Evolutionary conservation across 1,140 invertebrate genomes (phyloP).

Genomic region (Drosophila nebulosa): DNA sequence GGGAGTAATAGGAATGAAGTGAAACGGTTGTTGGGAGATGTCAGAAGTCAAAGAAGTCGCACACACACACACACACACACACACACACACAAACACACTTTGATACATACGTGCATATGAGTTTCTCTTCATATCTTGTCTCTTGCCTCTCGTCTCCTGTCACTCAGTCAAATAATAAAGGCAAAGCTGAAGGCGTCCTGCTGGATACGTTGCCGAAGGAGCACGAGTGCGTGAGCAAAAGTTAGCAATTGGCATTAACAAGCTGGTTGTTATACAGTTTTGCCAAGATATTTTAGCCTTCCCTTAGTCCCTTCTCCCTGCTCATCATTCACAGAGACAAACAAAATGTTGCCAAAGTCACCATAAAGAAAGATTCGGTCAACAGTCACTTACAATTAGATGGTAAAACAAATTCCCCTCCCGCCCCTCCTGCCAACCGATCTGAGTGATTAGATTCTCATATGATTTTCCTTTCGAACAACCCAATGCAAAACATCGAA

Average conservation of each 20-base stretch:
- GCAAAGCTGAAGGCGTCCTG: neutral
- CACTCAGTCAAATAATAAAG: conserved; percentile 62
- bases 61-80: conserved; percentile 36
- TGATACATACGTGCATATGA: conserved; percentile 29
- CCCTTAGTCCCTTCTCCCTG: neutral
- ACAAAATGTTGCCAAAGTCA: too few species aligned
- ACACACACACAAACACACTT: neutral
- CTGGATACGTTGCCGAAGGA: neutral
- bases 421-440: too few species aligned
- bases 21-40: neutral
- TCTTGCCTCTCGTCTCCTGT: conserved; percentile 19
- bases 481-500: too few species aligned
- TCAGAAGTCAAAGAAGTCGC: conserved; percentile 39
- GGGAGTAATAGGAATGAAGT: conserved; percentile 2
- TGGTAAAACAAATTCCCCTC: too few species aligned
- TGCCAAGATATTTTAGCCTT: neutral
- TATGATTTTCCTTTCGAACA: too few species aligned
- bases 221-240: conserved; percentile 13
- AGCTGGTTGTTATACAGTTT: conserved; percentile 26
- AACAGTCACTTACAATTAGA: too few species aligned
- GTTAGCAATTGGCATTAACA: conserved; percentile 45
- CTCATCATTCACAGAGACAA: neutral
- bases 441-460: too few species aligned
- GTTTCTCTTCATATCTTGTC: neutral
- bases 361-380: too few species aligned